A percentile compares a stretch with the other conserved stretches of the same genome.
These are phyloP conservation scores for Coccyzus lansbergi DNA, from an alignment of 2,797 vertebrate species.

Conservation along the genomic window DNA sequence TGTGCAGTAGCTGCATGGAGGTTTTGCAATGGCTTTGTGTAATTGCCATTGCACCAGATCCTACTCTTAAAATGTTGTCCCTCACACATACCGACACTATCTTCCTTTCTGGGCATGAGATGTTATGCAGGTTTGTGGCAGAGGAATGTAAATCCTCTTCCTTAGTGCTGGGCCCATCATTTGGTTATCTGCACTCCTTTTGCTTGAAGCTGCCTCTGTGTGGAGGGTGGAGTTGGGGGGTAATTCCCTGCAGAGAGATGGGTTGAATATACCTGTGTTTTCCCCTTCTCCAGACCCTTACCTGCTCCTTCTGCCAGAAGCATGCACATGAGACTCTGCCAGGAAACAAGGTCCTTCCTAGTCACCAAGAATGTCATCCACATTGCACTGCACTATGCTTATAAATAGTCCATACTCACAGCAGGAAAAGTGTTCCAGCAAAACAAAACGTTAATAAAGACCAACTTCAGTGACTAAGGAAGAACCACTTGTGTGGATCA, in stretches of 20 bases:
- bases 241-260: not conserved
- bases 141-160: not conserved
- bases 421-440: not conserved
- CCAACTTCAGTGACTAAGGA: not conserved
- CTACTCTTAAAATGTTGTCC: not conserved
- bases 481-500: not conserved
- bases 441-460: not conserved
- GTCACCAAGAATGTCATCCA: not conserved
- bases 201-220: not conserved
- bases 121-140: not conserved
- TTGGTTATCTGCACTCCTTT: not conserved
- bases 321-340: not conserved
- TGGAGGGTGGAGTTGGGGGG: not conserved
- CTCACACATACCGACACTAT: not conserved
- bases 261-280: not conserved
- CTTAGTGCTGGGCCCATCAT: not conserved
- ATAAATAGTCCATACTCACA: not conserved
- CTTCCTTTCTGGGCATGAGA: not conserved
- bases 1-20: not conserved
- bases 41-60: not conserved
- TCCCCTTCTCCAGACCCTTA: not conserved
- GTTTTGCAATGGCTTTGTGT: not conserved
- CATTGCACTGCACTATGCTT: rapidly evolving
- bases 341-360: not conserved
- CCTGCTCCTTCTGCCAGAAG: not conserved